Evolutionary conservation across 2,888 invertebrate genomes (phyloP), one percentile per base, ranked within the genome.

Genomic region (Serripes groenlandicus): DNA sequence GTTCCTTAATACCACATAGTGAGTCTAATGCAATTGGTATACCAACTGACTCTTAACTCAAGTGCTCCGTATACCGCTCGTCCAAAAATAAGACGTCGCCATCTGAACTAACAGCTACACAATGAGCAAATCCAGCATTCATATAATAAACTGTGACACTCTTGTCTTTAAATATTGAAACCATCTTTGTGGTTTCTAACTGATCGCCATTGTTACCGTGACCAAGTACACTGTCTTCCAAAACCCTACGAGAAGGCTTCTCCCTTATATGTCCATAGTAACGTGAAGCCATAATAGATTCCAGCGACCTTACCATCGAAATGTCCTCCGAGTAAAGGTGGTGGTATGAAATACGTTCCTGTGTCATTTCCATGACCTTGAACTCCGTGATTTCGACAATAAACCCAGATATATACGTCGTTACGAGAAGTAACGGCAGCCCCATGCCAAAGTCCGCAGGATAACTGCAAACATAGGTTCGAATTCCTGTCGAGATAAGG

Each of bases 381-480:
- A 9, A 90, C 87, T 1, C 89, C 89, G 74, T 89, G 88, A 35
- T 42, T 66, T 11, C 42, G 37, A 28, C 35, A 78, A 77, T 90
- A 90, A 1, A 91, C 92, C 92, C 92, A 92, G 1, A 83, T 78
- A 77, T 85, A 88, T 56, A 92, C 66, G 11, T 88, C 73, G 7
- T 88, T 84, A 21, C 82, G 76, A 5, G 56, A 68, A 0, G 88
- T 81, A 23, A 91, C 77, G 2, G 91, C 90, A 28, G 89, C 89
- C 9, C 89, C 90, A 81, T 92, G 92, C 92, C 91, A 92, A 21
- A 87, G 87, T 5, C 92, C 92, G 75, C 90, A 88, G 0, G 91
- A 88, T 23, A 92, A 80, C 92, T 92, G 82, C 3, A 54, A 62
- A n/a, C n/a, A n/a, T n/a, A n/a, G n/a, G n/a, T n/a, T n/a, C n/a